Evolutionary conservation across 2,113 vertebrate species (phyloP), one percentile per base, ranked within the genome.

Genomic region (Gymnarchus niloticus): DNA sequence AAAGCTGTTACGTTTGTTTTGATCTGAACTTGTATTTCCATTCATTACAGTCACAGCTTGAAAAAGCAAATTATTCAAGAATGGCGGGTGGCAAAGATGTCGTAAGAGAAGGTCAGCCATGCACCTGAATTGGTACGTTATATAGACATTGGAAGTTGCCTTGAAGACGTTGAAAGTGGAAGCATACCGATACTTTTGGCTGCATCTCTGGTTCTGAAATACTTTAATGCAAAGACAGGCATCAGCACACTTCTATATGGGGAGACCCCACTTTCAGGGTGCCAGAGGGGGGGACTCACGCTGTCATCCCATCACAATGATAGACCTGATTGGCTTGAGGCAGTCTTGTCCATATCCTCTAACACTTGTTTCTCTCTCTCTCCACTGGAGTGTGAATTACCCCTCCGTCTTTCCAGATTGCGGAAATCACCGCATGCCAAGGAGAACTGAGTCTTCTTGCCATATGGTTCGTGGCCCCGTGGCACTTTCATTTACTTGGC

Each of bases 401-500:
- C 77, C 86, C 86, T 83, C 86, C 88, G 87, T 82, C 84, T 82
- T 84, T 88, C 86, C 86, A 85, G 59, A 69, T 78, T 86, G 87
- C 87, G 91, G 91, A 92, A 91, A 89, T 87, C 85, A 57, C 69
- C 83, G 89, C 44, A 44, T 54, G 85, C 88, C 88, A 87, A 87
- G 87, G 85, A 89, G 76, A 94, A 93, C 91, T 49, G 90, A 93
- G 92, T 93, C 82, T 84, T 80, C 86, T 83, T 87, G 90, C 89
- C 80, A 86, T 52, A 87, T 87, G 87, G 65, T 54, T 48, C 59
- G 48, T 87, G 83, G 69, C 85, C 86, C 76, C 81, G 86, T 87
- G 88, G 84, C 87, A 87, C 87, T 89, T 56, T n/a, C 52, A 91
- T 91, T n/a, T 86, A 89, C 87, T 93, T 91, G 86, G 52, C 69